Percentiles rank a stretch among this genome's conserved stretches.
Evolutionary conservation across 2,113 vertebrate species (phyloP).

Genomic region (Lophochroa leadbeateri): DNA sequence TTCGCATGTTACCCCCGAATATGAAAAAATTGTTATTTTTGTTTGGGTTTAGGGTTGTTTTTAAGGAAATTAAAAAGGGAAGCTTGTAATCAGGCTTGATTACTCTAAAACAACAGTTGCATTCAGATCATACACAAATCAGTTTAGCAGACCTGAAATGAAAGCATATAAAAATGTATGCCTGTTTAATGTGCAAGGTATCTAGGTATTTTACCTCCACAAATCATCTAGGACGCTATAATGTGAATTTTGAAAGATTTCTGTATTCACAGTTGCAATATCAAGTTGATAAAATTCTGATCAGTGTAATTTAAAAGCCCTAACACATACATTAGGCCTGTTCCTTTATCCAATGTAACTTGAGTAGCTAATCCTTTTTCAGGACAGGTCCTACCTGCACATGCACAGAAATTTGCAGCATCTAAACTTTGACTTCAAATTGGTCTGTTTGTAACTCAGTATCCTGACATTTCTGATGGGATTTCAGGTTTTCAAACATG

Average conservation of each 20-base stretch:
- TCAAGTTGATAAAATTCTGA: neutral
- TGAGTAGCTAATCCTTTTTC: neutral
- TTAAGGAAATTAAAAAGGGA: neutral
- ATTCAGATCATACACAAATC: neutral
- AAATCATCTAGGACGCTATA: neutral
- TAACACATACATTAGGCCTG: neutral
- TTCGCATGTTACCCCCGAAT: conserved; percentile 23
- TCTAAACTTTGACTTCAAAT: neutral
- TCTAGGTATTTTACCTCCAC: neutral
- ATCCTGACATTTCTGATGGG: neutral
- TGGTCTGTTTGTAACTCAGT: neutral
- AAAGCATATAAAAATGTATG: neutral
- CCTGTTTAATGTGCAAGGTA: neutral
- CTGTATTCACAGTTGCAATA: neutral
- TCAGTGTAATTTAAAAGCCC: neutral
- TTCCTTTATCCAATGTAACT: neutral
- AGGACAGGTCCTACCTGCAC: neutral
- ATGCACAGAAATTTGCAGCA: neutral
- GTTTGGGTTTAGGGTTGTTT: conserved; percentile 7
- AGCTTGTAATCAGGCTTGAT: conserved; percentile 23
- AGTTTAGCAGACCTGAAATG: neutral
- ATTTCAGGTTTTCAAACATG: neutral
- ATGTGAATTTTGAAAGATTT: neutral
- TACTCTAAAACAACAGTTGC: neutral
- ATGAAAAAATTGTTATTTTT: conserved; percentile 1